Evolutionary conservation across 2,113 vertebrate species (phyloP).

Genomic region (Craseonycteris thonglongyai): DNA sequence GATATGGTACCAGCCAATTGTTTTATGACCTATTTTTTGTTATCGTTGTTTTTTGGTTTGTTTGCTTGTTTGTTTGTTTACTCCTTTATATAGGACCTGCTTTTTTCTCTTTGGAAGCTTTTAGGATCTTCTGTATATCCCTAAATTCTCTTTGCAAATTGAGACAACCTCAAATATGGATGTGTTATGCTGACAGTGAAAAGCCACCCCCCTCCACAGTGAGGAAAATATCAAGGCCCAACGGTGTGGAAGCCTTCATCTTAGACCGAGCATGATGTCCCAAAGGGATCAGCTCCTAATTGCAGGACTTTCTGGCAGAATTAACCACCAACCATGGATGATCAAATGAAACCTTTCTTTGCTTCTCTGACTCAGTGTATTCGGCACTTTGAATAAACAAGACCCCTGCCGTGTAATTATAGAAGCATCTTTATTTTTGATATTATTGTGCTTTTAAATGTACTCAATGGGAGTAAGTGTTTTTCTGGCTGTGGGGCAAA

Average conservation of each 20-base stretch:
- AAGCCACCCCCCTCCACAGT: not conserved
- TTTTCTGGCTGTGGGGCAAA: not conserved
- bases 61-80: not conserved
- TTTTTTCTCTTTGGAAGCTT: not conserved
- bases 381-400: not conserved
- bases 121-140: constrained; percentile 2
- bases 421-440: not conserved
- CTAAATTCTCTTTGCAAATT: constrained; percentile 30
- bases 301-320: constrained; percentile 19
- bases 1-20: not conserved
- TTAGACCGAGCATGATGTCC: not conserved
- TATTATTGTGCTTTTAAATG: not conserved
- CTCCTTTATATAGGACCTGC: not conserved
- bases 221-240: constrained; percentile 2
- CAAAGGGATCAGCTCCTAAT: not conserved
- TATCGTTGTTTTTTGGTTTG: too few species aligned
- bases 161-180: constrained; percentile 31
- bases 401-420: not conserved
- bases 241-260: not conserved
- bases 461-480: not conserved
- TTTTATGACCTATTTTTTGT: constrained; percentile 13
- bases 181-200: not conserved
- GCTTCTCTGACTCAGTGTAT: not conserved
- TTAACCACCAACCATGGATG: not conserved
- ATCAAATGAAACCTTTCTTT: not conserved